A percentile compares a stretch with the other conserved stretches of the same genome.
Conservation (phyloP, 2,888 invertebrate genomes). For the Mactromeris polynyma region DNA sequence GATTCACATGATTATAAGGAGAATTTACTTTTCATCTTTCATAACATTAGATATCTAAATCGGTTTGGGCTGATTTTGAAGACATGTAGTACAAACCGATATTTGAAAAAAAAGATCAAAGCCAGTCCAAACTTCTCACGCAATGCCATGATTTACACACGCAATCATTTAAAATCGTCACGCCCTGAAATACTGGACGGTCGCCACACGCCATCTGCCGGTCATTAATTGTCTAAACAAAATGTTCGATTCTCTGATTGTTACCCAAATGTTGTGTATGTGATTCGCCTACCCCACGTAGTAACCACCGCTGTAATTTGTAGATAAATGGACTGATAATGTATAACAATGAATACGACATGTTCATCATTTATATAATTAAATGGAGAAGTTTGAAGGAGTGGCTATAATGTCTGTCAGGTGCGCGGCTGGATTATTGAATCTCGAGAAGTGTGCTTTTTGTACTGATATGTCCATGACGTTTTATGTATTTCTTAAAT, state of each 20-base stretch:
- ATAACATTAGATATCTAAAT: no score
- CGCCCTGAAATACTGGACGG: neutral
- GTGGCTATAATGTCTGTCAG: neutral
- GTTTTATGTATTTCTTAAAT: neutral
- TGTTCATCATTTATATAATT: conserved; percentile 4
- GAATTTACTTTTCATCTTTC: no score
- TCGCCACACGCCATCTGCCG: conserved; percentile 13
- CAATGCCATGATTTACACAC: neutral
- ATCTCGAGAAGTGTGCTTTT: neutral
- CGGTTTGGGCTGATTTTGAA: no score
- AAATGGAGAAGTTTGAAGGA: neutral
- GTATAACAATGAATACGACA: neutral
- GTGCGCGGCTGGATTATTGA: neutral
- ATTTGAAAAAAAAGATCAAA: neutral
- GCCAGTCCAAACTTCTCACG: neutral
- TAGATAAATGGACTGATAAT: neutral
- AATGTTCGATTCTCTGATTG: neutral
- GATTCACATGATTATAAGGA: no score
- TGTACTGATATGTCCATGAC: neutral
- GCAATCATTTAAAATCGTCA: conserved; percentile 18
- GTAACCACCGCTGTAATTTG: neutral
- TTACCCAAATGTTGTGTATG: neutral
- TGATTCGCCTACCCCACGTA: neutral
- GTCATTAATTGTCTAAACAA: neutral
- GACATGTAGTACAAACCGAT: no score